Conservation (phyloP, 2,888 invertebrate species). For the Agrilus cyanescens region DNA sequence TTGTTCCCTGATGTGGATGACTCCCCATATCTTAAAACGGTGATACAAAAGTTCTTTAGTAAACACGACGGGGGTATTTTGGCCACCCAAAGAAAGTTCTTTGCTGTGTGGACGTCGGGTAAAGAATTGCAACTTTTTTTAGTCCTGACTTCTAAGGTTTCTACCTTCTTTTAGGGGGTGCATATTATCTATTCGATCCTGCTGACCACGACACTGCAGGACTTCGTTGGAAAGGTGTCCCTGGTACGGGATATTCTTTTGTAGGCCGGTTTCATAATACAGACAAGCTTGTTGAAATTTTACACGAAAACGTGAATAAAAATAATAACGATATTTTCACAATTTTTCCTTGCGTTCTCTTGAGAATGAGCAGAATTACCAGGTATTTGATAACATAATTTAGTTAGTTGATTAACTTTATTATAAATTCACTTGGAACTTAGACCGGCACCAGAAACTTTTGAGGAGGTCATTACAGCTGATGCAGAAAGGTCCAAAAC, state of each 20-base stretch:
- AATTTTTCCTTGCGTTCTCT: constrained; percentile 19
- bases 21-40: constrained; percentile 10
- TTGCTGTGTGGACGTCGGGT: constrained; percentile 25
- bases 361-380: constrained; percentile 23
- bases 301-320: constrained; percentile 20
- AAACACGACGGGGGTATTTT: constrained; percentile 24
- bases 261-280: constrained; percentile 21
- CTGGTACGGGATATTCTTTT: constrained; percentile 20
- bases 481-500: too few relatives aligned
- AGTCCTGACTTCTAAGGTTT: too few relatives aligned
- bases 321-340: constrained; percentile 11
- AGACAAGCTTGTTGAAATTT: constrained; percentile 19
- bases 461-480: too few relatives aligned
- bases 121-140: neutral
- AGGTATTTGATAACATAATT: neutral
- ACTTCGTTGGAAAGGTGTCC: constrained; percentile 21
- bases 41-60: constrained; percentile 23
- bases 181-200: constrained; percentile 27
- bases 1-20: constrained; percentile 14
- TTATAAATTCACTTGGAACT: constrained; percentile 10
- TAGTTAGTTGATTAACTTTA: too few relatives aligned
- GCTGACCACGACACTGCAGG: constrained; percentile 26
- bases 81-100: constrained; percentile 18
- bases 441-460: neutral
- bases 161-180: constrained; percentile 10